These are phyloP conservation scores for Raillietiella orientalis DNA, from an alignment of 2,888 invertebrate species.

Conservation along the genomic window DNA sequence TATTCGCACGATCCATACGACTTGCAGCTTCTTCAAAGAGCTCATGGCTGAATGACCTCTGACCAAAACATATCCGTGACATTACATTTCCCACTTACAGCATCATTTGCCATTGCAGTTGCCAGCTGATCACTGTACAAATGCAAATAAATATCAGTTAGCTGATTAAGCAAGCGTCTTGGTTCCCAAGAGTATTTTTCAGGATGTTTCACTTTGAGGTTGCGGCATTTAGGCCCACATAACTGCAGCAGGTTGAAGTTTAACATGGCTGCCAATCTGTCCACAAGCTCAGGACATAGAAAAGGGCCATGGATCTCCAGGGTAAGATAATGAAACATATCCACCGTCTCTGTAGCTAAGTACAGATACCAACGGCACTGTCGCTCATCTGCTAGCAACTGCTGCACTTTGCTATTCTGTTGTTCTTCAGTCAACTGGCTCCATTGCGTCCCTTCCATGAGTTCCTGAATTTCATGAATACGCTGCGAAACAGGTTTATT, in stretches of 20 bases:
- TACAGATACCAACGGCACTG: conserved; percentile 52
- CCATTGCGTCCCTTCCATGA: conserved; percentile 39
- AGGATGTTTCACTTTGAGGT: conserved; percentile 61
- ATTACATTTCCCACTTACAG: no score
- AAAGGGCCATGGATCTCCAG: conserved; percentile 74
- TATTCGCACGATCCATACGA: conserved; percentile 41
- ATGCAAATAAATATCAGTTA: conserved; percentile 88
- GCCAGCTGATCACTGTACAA: conserved; percentile 62
- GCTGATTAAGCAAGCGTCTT: conserved; percentile 50
- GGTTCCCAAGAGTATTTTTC: conserved; percentile 96
- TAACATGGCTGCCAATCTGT: conserved; percentile 83
- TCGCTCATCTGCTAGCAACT: conserved; percentile 45
- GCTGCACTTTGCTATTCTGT: conserved; percentile 39
- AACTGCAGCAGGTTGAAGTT: conserved; percentile 91
- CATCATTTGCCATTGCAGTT: conserved; percentile 72
- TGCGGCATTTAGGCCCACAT: conserved; percentile 76
- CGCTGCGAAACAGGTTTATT: no score
- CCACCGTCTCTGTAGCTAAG: conserved; percentile 74
- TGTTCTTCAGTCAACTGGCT: conserved; percentile 26
- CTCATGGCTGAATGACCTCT: conserved; percentile 75
- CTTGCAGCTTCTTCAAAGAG: conserved; percentile 66
- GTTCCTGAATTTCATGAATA: conserved; percentile 41
- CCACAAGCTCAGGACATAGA: conserved; percentile 64
- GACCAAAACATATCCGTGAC: conserved; percentile 9
- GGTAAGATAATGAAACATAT: conserved; percentile 90